phyloP scores from a whole-genome alignment of 2,113 vertebrate genomes.

The Scytalopus superciliaris region DNA sequence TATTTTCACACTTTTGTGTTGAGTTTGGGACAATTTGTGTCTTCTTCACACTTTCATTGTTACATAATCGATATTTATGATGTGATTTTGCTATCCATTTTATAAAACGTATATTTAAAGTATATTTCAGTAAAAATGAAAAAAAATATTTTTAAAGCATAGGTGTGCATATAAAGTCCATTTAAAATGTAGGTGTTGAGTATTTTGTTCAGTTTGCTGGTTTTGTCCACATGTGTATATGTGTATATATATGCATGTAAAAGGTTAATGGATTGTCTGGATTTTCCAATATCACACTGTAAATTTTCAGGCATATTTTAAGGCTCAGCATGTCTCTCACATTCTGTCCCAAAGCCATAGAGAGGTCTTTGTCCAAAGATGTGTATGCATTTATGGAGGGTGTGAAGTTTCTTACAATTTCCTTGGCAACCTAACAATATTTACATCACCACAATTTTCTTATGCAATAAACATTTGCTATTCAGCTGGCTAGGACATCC shows the following conservation, averaged over 20 bases:
- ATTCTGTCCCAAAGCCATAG: conserved; percentile 18
- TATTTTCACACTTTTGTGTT: neutral
- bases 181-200: neutral
- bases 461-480: neutral
- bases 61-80: neutral
- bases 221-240: neutral
- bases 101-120: neutral
- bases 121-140: neutral
- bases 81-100: neutral
- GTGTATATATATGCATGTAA: neutral
- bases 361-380: neutral
- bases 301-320: neutral
- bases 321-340: neutral
- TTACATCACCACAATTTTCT: conserved; percentile 8
- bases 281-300: neutral
- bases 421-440: conserved; percentile 39
- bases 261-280: neutral
- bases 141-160: neutral
- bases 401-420: conserved; percentile 7
- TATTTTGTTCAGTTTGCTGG: neutral
- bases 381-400: neutral
- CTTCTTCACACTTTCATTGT: neutral
- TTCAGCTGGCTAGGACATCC: neutral
- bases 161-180: neutral
- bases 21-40: neutral